Conservation (phyloP, 2,888 invertebrate genomes). For the Thymelicus lineola region DNA sequence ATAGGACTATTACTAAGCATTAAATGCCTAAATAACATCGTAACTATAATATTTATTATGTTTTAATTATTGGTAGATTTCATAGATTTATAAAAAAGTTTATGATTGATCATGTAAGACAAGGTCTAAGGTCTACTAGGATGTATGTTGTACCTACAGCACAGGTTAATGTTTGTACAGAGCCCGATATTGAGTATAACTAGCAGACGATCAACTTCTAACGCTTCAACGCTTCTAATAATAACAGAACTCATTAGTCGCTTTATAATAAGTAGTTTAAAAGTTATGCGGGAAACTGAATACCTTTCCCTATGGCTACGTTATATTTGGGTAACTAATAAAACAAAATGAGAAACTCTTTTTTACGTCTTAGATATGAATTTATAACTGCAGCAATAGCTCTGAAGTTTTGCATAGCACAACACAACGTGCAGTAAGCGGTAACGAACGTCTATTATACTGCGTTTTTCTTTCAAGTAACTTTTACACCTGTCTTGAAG, state of each 20-base stretch:
- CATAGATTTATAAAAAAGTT: neutral
- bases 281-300: too few species aligned
- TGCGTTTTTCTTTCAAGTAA: constrained; percentile 8
- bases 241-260: too few species aligned
- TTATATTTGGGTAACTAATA: neutral
- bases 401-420: too few species aligned
- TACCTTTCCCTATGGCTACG: neutral
- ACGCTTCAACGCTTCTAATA: too few species aligned
- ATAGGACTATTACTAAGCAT: constrained; percentile 18
- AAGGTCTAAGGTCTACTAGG: too few species aligned
- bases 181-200: too few species aligned
- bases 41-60: constrained; percentile 3
- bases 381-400: neutral
- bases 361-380: neutral
- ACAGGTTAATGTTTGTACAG: too few species aligned
- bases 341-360: neutral
- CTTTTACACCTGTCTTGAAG: constrained; percentile 11
- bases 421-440: neutral
- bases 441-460: constrained; percentile 6
- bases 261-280: too few species aligned
- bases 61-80: neutral
- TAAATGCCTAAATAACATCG: neutral
- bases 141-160: too few species aligned
- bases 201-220: too few species aligned
- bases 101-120: too few species aligned